Conservation (phyloP, 2,888 invertebrate genomes). For the Drosophila melanosoma region DNA sequence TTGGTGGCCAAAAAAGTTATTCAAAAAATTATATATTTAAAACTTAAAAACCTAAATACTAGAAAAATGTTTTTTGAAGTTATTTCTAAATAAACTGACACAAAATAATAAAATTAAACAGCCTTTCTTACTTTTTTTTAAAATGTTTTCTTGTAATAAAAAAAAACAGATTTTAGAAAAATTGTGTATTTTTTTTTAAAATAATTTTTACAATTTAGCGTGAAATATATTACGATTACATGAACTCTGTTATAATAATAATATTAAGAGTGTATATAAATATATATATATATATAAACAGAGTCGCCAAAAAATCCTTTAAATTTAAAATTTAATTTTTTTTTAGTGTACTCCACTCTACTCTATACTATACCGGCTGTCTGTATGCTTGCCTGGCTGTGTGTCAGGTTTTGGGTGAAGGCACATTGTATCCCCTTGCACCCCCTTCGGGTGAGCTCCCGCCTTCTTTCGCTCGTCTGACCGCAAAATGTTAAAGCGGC, state of each 20-base stretch:
- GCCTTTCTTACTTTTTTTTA: too few relatives aligned
- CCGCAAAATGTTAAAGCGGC: constrained; percentile 79
- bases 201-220: neutral
- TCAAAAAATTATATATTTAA: neutral
- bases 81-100: neutral
- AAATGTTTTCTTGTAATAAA: too few relatives aligned
- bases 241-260: neutral
- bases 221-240: neutral
- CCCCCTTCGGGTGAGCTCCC: neutral
- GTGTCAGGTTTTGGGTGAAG: constrained; percentile 31
- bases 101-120: too few relatives aligned
- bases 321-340: neutral
- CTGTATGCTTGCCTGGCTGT: constrained; percentile 22
- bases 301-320: neutral
- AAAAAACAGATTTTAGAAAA: too few relatives aligned
- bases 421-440: constrained; percentile 8
- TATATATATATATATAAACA: neutral
- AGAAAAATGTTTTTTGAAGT: neutral
- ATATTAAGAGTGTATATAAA: too few relatives aligned
- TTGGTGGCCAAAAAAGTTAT: neutral
- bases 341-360: neutral
- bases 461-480: constrained; percentile 27
- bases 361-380: constrained; percentile 1
- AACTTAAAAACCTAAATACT: neutral
- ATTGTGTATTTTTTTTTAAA: neutral